Base-by-base conservation (phyloP, 1,140 invertebrate genomes). In the Drosophila triauraria region DNA sequence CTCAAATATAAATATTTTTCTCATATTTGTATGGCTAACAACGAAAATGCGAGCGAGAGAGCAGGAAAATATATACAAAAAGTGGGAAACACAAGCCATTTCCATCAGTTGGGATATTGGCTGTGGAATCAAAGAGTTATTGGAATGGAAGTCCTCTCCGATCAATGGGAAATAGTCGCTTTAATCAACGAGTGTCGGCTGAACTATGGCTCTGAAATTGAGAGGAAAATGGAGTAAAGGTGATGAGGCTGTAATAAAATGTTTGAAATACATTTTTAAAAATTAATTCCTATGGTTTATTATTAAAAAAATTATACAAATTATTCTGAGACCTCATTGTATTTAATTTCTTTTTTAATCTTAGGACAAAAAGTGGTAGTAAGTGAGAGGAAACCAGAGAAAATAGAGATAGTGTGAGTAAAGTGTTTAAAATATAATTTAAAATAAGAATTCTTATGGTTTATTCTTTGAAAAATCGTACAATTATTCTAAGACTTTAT, bases 121-220 rank as follows among this genome's bases (percentile, higher is more conserved):
- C 40, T 65, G 20, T 63, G 47, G 67, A 54, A 46, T 70, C 62
- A 70, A 70, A 56, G 63, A 67, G 67, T 54, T 64, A 60, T 67
- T 12, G 25, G 6, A 62, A 60, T 32, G 35, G 17, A 20, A 20
- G 27, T 15, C 20, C 44, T 32, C 46, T n/a, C 8, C 32, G 4
- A 44, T 30, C 56, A 43, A 20, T 30, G n/a, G 10, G 30, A 61
- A 43, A 60, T 64, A 64, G 27, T 60, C 4, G 27, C 23, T 27
- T 40, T 40, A 59, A 62, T 58, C 15, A 44, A 27, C 20, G 32
- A 12, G 27, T 32, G 2, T 13, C 1, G 12, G 12, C 20, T 20
- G n/a, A 35, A 8, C 9, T 32, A 20, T 20, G 30, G 17, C 9
- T 38, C 35, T 6, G 32, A 38, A 56, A 23, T 5, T 38, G 12